These are phyloP conservation scores for Lasioglossum vierecki DNA, from an alignment of 2,888 invertebrate genomes.

Conservation along the genomic window DNA sequence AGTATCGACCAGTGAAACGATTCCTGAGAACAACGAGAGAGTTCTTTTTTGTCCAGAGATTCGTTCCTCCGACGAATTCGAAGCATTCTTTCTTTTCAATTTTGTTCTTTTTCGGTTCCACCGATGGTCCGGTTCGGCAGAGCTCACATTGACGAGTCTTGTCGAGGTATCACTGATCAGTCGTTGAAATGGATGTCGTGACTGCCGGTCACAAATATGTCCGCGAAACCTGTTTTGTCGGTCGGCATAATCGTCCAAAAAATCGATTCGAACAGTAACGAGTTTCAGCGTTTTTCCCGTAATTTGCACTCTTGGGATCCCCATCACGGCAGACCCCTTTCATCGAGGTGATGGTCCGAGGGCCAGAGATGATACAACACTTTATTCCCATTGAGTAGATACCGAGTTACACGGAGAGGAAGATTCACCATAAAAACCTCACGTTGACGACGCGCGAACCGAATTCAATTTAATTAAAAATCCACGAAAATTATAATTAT, in stretches of 20 bases:
- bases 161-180: constrained; percentile 8
- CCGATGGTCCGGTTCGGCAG: not conserved
- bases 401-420: not conserved
- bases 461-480: not conserved
- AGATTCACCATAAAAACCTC: not conserved
- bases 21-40: not conserved
- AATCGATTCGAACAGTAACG: constrained; percentile 32
- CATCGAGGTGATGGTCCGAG: not conserved
- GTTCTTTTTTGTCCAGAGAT: not conserved
- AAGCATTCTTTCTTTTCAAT: not conserved
- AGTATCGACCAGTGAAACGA: not conserved
- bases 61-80: no score
- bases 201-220: constrained; percentile 18
- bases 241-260: constrained; percentile 47
- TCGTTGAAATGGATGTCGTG: not conserved
- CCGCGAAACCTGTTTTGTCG: constrained; percentile 53
- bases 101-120: not conserved
- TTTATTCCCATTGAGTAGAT: not conserved
- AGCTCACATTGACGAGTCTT: not conserved
- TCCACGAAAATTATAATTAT: not conserved
- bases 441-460: not conserved
- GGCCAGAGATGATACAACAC: not conserved
- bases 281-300: constrained; percentile 31
- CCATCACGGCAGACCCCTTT: not conserved
- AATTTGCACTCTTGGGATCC: constrained; percentile 14